These are phyloP conservation scores for Gastrophryne carolinensis DNA, from an alignment of 2,797 vertebrate genomes.

Conservation along the genomic window DNA sequence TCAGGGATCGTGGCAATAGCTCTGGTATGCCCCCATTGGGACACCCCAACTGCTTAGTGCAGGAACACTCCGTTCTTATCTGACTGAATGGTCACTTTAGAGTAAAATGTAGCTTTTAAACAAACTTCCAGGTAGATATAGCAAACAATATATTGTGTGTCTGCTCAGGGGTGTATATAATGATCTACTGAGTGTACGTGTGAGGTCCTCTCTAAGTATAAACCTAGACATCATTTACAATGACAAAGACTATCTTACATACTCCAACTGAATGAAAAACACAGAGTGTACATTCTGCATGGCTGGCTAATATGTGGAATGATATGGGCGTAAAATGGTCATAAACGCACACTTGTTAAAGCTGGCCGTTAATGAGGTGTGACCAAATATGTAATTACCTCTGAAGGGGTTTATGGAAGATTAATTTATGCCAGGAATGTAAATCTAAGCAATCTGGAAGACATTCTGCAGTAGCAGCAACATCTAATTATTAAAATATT, in stretches of 20 bases:
- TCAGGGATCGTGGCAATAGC: too few relatives aligned
- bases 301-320: neutral
- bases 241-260: neutral
- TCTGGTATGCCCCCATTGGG: too few relatives aligned
- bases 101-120: too few relatives aligned
- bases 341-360: neutral
- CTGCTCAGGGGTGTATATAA: neutral
- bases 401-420: neutral
- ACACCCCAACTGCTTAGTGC: too few relatives aligned
- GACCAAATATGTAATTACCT: neutral
- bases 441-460: neutral
- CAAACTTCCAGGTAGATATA: neutral
- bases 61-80: too few relatives aligned
- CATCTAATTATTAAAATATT: neutral
- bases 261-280: neutral
- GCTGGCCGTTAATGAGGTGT: neutral
- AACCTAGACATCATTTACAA: neutral
- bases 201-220: neutral
- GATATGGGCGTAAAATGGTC: neutral
- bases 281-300: neutral
- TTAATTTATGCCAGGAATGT: neutral
- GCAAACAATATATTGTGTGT: neutral
- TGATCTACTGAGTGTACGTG: neutral
- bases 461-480: neutral
- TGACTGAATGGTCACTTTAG: too few relatives aligned